Conservation (phyloP, 2,888 invertebrate species). For the Drosophila mimetica region DNA sequence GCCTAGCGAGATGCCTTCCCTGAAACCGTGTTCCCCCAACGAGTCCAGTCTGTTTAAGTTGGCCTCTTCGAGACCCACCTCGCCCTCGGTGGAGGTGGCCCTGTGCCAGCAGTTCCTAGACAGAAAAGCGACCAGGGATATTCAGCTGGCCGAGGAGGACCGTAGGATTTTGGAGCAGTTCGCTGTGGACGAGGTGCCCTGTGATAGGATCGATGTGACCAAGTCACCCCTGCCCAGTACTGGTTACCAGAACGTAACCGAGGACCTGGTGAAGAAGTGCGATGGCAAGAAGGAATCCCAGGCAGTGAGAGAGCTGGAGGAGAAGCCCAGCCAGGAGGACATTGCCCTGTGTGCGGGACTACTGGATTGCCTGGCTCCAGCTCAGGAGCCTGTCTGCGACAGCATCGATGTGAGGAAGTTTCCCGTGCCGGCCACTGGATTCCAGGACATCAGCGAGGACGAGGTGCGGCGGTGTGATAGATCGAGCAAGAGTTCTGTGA, state of each 20-base stretch:
- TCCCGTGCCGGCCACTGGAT: slow-evolving; percentile 66
- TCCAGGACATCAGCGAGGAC: slow-evolving; percentile 62
- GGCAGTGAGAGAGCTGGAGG: neutral
- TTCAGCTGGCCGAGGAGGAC: slow-evolving; percentile 45
- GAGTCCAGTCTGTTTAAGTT: slow-evolving; percentile 78
- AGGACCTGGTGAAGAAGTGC: slow-evolving; percentile 66
- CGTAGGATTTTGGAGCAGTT: slow-evolving; percentile 50
- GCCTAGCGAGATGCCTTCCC: slow-evolving; percentile 67
- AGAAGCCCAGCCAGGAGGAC: slow-evolving; percentile 57
- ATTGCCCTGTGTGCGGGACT: slow-evolving; percentile 68
- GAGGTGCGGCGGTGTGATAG: slow-evolving; percentile 62
- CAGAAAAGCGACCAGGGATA: slow-evolving; percentile 53
- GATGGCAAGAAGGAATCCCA: slow-evolving; percentile 49
- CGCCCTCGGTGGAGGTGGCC: slow-evolving; percentile 63
- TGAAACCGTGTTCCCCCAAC: slow-evolving; percentile 88
- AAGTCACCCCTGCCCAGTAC: slow-evolving; percentile 66
- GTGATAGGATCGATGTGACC: slow-evolving; percentile 76
- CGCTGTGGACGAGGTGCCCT: slow-evolving; percentile 73
- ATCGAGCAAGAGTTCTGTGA: slow-evolving; percentile 7
- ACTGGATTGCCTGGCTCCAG: slow-evolving; percentile 63
- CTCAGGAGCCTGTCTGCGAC: slow-evolving; percentile 67
- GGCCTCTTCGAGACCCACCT: slow-evolving; percentile 72
- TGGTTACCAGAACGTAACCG: slow-evolving; percentile 64
- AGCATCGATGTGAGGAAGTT: slow-evolving; percentile 61
- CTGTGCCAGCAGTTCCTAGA: slow-evolving; percentile 66